Conservation (phyloP, 2,113 vertebrate genomes). For the Cyanoliseus patagonus region DNA sequence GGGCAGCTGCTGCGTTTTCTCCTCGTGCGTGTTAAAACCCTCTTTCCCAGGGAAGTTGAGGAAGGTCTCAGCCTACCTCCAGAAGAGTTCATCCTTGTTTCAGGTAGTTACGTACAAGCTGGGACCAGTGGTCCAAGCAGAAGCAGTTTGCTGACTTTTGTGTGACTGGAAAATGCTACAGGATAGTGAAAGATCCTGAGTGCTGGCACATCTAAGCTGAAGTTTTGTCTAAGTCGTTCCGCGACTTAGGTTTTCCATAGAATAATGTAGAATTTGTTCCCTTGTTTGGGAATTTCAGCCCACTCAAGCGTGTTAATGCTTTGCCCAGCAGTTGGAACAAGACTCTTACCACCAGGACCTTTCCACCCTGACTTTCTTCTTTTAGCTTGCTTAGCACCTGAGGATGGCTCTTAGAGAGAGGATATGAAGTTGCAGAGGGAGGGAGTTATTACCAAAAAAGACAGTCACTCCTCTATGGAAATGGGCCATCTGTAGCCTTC, state of each 20-base stretch:
- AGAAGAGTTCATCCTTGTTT: fast-evolving
- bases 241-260: background rate
- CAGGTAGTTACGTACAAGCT: fast-evolving
- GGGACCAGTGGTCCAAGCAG: background rate
- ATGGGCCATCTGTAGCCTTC: background rate
- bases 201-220: fast-evolving
- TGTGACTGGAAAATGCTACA: fast-evolving
- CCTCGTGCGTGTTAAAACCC: fast-evolving
- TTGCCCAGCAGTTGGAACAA: background rate
- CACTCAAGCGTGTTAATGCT: background rate
- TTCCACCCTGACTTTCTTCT: background rate
- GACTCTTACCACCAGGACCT: background rate
- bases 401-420: background rate
- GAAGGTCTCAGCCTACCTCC: background rate
- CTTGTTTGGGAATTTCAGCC: background rate
- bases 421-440: background rate
- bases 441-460: background rate
- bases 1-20: background rate
- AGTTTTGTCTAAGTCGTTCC: background rate
- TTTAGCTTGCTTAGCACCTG: background rate
- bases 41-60: background rate
- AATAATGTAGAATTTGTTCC: background rate
- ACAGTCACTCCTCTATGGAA: background rate
- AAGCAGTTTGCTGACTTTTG: background rate
- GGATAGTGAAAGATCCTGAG: background rate